Base-by-base conservation (phyloP, 2,113 vertebrate genomes). In the Proterorhinus semilunaris region DNA sequence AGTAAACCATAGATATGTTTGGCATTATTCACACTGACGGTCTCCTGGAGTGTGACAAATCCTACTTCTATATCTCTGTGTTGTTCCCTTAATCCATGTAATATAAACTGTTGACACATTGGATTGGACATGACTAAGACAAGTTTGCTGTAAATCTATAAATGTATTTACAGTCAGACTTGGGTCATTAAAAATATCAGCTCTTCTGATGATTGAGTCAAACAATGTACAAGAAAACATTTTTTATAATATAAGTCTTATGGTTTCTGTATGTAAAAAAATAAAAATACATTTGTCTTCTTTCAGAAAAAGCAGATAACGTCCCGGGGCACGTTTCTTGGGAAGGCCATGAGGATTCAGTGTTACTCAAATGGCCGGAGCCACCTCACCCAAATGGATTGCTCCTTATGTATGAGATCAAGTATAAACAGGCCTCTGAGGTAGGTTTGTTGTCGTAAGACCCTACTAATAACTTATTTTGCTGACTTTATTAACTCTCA, bases 391-490 rank as follows among this genome's bases (percentile, higher is more conserved):
- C 98, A 46, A 99, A 99, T 1, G 97, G 96, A 10, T 91, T 99
- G 71, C 95, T 97, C 69, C 91, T 99, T 8, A 97, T 98, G 94
- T 99, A 99, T 44, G 96, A 99, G 83, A 96, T 99, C 79, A 96
- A 98, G 69, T 97, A 94, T 0, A 95, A 94, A 43, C 94, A 95
- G 52, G 93, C 92, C 0, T 74, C 92, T 0, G 97, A 99, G 95
- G 97, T 98, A 80, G 9, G 17, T 21, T 8, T 51, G 13, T 15
- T 6, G 53, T 55, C 10, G n/a, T 17, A 53, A 53, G n/a, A 53
- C 16, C 8, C 16, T 17, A 17, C n/a, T 13, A 13, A 6, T 50
- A 50, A 36, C 27, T 53, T 10, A 8, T 16, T n/a, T 7, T 57
- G 54, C 1, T 11, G 10, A 11, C 12, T 72, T 42, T 57, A 57